phyloP scores from a whole-genome alignment of 2,113 vertebrate species.

The Clarias gariepinus region DNA sequence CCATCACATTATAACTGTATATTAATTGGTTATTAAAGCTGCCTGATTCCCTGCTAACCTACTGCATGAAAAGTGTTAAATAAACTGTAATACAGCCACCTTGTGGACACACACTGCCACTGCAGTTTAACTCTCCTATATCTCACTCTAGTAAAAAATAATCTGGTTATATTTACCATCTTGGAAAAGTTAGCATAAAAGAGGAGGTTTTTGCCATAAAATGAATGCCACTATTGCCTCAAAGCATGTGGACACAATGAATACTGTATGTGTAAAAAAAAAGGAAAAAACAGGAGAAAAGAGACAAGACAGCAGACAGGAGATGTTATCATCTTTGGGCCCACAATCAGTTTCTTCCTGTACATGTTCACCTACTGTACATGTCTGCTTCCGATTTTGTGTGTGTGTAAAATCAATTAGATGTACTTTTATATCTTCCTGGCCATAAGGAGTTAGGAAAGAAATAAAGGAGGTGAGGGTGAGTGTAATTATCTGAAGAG shows the following conservation, averaged over 20 bases:
- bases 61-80: not conserved
- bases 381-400: conserved; percentile 32
- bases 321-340: conserved; percentile 41
- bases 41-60: no score
- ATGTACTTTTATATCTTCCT: conserved; percentile 33
- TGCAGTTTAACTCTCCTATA: not conserved
- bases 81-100: not conserved
- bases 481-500: not conserved
- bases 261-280: conserved; percentile 21
- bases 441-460: conserved; percentile 32
- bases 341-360: conserved; percentile 42
- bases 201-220: not conserved
- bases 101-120: not conserved
- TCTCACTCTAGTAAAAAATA: not conserved
- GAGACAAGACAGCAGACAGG: not conserved
- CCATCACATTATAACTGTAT: not conserved
- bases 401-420: conserved; percentile 20
- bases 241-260: not conserved
- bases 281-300: conserved; percentile 5
- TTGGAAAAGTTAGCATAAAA: not conserved
- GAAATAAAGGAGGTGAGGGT: conserved; percentile 23
- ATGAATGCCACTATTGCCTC: no score
- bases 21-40: not conserved
- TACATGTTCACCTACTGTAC: conserved; percentile 15
- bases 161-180: not conserved